phyloP scores from a whole-genome alignment of 2,888 invertebrate genomes.

The Chromoteleia sp. region DNA sequence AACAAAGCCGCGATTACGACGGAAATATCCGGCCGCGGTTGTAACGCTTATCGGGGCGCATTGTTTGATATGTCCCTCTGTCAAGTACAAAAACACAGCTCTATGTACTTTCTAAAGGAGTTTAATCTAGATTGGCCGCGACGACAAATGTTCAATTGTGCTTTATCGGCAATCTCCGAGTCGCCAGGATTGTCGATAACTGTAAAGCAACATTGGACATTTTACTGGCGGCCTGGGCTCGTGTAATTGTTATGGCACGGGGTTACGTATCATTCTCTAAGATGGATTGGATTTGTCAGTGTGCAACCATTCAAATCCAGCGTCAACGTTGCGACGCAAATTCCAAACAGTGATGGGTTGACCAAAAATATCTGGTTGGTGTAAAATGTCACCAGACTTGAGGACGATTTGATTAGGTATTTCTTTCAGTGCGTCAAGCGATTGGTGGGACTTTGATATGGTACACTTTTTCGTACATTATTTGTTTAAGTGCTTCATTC shows the following conservation, averaged over 20 bases:
- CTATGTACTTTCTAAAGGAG: conserved; percentile 57
- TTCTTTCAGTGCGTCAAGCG: background rate
- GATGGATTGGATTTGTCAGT: conserved; percentile 33
- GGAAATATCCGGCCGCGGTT: conserved; percentile 7
- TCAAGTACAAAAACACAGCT: conserved; percentile 55
- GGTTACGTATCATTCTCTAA: conserved; percentile 34
- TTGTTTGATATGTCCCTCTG: conserved; percentile 46
- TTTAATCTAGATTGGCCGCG: conserved; percentile 59
- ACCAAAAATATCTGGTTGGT: background rate
- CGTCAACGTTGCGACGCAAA: conserved; percentile 14
- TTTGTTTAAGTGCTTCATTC: conserved; percentile 31
- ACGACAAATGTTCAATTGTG: conserved; percentile 58
- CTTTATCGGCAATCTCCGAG: conserved; percentile 56
- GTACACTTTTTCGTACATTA: conserved; percentile 3
- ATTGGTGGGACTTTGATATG: background rate
- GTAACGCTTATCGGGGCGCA: conserved; percentile 23
- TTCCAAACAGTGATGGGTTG: conserved; percentile 25
- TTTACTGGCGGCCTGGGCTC: conserved; percentile 19
- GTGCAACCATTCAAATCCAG: conserved; percentile 19
- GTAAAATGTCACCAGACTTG: background rate
- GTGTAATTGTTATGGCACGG: conserved; percentile 28
- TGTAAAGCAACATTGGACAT: conserved; percentile 56
- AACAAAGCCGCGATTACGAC: conserved; percentile 40
- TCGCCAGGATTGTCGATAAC: conserved; percentile 48
- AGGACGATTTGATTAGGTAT: background rate